phyloP scores from a whole-genome alignment of 1,140 invertebrate genomes.

The Paracyclopina nana region DNA sequence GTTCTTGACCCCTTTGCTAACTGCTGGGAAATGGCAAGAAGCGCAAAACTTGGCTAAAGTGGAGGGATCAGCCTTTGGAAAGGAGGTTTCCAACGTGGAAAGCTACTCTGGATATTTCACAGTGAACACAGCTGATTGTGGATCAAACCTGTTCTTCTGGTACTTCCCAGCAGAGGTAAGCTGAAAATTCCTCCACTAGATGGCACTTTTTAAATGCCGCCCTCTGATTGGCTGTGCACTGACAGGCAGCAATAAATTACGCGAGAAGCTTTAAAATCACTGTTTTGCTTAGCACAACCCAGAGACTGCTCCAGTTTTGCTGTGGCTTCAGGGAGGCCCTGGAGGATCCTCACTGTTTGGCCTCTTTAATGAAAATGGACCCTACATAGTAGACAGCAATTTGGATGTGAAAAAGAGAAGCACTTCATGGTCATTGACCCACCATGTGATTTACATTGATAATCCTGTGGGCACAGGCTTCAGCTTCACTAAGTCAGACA shows the following conservation, averaged over 20 bases:
- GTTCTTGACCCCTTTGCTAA: conserved; percentile 8
- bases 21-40: background rate
- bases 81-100: conserved; percentile 22
- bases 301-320: conserved; percentile 41
- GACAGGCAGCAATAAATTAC: background rate
- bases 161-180: conserved; percentile 50
- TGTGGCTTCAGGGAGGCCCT: conserved; percentile 70
- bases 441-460: conserved; percentile 61
- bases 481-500: conserved; percentile 23
- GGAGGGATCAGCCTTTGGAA: conserved; percentile 17
- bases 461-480: conserved; percentile 54
- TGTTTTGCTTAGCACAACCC: conserved; percentile 21
- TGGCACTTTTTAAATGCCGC: background rate
- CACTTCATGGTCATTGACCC: conserved; percentile 48
- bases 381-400: conserved; percentile 39
- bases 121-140: conserved; percentile 43
- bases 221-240: background rate
- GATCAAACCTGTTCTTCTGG: conserved; percentile 74
- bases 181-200: background rate
- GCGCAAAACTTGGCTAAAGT: conserved; percentile 26
- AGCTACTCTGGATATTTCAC: conserved; percentile 49
- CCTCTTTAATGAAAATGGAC: conserved; percentile 60
- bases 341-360: conserved; percentile 57
- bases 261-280: background rate
- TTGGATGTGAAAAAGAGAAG: conserved; percentile 37